phyloP scores from a whole-genome alignment of 2,113 vertebrate species.

The Neofelis nebulosa region DNA sequence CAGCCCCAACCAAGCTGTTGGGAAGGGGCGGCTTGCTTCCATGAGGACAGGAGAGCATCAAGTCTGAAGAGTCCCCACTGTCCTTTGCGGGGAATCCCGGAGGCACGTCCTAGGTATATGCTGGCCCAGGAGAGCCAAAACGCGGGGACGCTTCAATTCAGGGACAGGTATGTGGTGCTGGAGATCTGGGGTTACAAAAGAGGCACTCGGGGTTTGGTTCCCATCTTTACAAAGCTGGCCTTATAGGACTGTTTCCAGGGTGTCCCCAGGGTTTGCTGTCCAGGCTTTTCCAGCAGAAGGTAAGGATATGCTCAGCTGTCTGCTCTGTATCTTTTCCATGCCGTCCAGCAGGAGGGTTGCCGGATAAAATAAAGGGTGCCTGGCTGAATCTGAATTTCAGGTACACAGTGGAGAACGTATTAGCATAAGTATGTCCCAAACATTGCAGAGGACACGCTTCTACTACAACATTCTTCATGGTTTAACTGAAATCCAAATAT shows the following conservation, averaged over 20 bases:
- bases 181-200: neutral
- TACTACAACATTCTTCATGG: neutral
- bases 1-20: accelerated
- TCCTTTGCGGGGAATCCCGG: neutral
- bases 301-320: accelerated
- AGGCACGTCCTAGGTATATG: accelerated
- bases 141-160: accelerated
- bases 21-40: neutral
- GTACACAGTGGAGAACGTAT: neutral
- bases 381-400: neutral
- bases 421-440: neutral
- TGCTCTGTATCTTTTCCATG: too few relatives aligned
- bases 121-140: neutral
- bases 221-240: neutral
- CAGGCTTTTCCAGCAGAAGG: neutral
- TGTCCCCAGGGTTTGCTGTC: too few relatives aligned
- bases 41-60: accelerated
- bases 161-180: neutral
- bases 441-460: neutral
- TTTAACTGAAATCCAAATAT: neutral
- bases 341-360: neutral
- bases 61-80: accelerated
- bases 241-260: neutral
- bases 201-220: too few relatives aligned
- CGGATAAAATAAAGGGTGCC: neutral